A percentile compares a stretch with the other conserved stretches of the same genome.
Evolutionary conservation across 2,888 invertebrate species (phyloP).

Genomic region (Volucella zonaria): DNA sequence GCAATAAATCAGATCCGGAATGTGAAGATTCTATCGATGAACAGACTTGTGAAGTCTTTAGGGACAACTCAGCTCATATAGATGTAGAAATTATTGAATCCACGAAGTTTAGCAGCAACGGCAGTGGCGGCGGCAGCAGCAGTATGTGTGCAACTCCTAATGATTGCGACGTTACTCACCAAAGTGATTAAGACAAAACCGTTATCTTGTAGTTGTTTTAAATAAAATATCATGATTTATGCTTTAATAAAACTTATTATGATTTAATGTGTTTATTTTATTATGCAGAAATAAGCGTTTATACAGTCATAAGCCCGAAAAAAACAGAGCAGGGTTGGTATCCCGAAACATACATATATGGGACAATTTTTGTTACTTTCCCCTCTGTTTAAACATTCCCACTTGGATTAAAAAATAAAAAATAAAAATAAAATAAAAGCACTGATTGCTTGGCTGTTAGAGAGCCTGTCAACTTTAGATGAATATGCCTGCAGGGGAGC

Average conservation of each 20-base stretch:
- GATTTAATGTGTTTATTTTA: background rate
- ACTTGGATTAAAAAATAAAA: constrained; percentile 1
- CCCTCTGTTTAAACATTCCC: background rate
- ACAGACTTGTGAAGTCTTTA: constrained; percentile 76
- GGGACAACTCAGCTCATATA: constrained; percentile 76
- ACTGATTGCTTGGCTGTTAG: constrained; percentile 31
- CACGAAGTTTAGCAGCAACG: constrained; percentile 80
- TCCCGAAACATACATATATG: background rate
- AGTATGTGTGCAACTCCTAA: constrained; percentile 80
- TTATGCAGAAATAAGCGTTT: no score
- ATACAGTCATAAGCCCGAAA: background rate
- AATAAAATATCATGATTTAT: background rate
- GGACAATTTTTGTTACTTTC: background rate
- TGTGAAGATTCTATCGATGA: constrained; percentile 79
- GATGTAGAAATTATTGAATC: constrained; percentile 82
- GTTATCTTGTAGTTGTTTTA: background rate
- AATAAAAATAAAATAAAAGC: background rate
- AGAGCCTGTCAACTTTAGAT: constrained; percentile 47
- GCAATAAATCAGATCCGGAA: constrained; percentile 81
- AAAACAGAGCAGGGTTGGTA: background rate
- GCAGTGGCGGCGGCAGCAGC: constrained; percentile 78
- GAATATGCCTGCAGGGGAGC: constrained; percentile 37
- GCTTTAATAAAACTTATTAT: background rate
- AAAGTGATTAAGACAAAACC: constrained; percentile 78
- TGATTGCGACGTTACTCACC: constrained; percentile 78